Evolutionary conservation across 2,113 vertebrate genomes (phyloP).

Genomic region (Psittacula cyanocephala): DNA sequence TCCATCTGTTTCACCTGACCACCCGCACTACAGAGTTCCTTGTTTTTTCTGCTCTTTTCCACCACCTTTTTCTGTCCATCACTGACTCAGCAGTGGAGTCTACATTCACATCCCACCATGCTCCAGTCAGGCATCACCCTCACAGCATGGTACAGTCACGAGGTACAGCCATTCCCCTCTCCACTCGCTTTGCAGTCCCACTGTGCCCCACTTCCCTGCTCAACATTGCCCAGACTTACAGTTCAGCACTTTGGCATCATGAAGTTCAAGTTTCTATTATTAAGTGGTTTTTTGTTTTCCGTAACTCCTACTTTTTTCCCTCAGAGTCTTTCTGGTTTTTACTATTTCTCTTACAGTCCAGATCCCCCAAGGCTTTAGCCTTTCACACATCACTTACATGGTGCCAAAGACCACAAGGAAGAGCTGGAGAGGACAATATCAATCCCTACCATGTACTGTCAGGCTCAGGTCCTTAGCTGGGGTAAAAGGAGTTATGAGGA

Average conservation of each 20-base stretch:
- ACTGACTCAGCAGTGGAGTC: rapidly evolving
- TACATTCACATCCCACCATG: rapidly evolving
- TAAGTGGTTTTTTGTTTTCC: background rate
- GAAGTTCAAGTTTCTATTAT: background rate
- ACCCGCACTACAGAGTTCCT: background rate
- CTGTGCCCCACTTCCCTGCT: background rate
- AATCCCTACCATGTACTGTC: rapidly evolving
- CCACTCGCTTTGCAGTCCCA: rapidly evolving
- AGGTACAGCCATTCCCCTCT: rapidly evolving
- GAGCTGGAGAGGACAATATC: background rate
- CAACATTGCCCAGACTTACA: background rate
- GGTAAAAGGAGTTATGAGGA: rapidly evolving
- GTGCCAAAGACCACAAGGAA: background rate
- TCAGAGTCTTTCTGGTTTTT: background rate
- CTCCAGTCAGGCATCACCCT: rapidly evolving
- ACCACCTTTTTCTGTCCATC: rapidly evolving
- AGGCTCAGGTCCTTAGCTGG: background rate
- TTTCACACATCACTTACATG: background rate
- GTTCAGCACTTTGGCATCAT: background rate
- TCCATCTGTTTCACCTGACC: background rate
- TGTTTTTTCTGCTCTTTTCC: background rate
- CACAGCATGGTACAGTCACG: rapidly evolving
- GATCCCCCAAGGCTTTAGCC: background rate
- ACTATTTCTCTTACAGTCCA: background rate
- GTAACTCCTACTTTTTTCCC: background rate